Percentiles rank a stretch among this genome's conserved stretches.
Evolutionary conservation across 1,140 invertebrate genomes (phyloP).

Genomic region (Grapholita molesta): DNA sequence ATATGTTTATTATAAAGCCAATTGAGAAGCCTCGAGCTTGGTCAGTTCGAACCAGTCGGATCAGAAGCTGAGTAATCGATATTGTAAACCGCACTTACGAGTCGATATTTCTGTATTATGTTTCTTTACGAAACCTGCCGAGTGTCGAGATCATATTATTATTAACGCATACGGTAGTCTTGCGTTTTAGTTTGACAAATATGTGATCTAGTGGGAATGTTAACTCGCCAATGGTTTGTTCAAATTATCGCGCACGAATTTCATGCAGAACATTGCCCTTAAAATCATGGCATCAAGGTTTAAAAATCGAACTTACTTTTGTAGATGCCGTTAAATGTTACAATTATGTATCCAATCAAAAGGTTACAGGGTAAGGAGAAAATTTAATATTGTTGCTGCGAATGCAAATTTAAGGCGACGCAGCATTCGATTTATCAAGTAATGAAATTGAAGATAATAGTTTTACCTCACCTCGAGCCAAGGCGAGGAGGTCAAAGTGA

Average conservation of each 20-base stretch:
- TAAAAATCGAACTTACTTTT: not conserved
- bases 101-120: conserved; percentile 35
- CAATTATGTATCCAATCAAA: not conserved
- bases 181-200: not conserved
- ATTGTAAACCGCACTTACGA: conserved; percentile 19
- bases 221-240: not conserved
- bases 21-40: not conserved
- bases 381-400: not conserved
- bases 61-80: conserved; percentile 30
- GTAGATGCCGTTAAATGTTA: not conserved
- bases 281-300: not conserved
- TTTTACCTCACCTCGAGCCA: conserved; percentile 45
- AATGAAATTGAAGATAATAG: conserved; percentile 41
- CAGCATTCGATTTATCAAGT: conserved; percentile 33
- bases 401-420: conserved; percentile 17
- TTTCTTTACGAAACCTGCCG: conserved; percentile 24
- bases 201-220: not conserved
- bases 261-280: not conserved
- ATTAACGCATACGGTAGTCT: not conserved
- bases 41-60: conserved; percentile 35
- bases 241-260: not conserved
- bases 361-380: not conserved
- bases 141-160: not conserved
- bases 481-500: conserved; percentile 45
- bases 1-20: not conserved